Conservation (phyloP, 2,113 vertebrate species). For the Melanocharis versteri region DNA sequence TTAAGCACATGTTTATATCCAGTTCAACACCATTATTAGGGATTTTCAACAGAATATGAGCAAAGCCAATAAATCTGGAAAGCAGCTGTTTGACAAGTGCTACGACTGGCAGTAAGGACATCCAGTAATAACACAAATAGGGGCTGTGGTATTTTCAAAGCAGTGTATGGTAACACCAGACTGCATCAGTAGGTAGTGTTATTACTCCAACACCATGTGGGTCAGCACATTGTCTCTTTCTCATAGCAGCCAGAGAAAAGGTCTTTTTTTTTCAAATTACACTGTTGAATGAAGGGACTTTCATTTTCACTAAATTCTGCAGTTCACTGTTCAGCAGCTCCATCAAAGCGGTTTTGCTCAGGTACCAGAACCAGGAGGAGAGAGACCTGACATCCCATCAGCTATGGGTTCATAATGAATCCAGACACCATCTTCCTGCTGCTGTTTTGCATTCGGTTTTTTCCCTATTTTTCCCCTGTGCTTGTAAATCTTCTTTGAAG, state of each 20-base stretch:
- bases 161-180: neutral
- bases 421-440: neutral
- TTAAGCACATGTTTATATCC: conserved; percentile 43
- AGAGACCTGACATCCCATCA: neutral
- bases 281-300: neutral
- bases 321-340: neutral
- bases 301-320: neutral
- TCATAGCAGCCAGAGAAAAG: neutral
- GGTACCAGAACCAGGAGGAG: neutral
- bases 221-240: neutral
- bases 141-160: neutral
- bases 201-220: neutral
- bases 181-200: neutral
- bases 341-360: neutral
- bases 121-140: neutral
- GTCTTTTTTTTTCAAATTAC: conserved; percentile 6
- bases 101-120: neutral
- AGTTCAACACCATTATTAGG: conserved; percentile 31
- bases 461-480: neutral
- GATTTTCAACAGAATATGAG: conserved; percentile 57
- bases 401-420: neutral
- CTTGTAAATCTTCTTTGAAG: neutral
- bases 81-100: conserved; percentile 2
- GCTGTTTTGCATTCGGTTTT: neutral
- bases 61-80: conserved; percentile 52